phyloP scores from a whole-genome alignment of 2,888 invertebrate genomes.

The Gibbula magus region DNA sequence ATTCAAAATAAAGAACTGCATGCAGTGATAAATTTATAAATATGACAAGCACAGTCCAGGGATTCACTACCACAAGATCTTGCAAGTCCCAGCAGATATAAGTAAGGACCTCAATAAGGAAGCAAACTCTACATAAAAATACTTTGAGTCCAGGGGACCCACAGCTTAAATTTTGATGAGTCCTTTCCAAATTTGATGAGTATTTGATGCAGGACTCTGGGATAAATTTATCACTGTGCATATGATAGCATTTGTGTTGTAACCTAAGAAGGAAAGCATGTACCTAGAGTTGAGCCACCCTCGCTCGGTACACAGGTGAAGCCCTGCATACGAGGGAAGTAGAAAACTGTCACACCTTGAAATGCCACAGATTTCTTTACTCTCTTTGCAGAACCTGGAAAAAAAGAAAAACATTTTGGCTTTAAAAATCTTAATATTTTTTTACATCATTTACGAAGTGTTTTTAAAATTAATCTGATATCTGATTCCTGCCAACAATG shows the following conservation, averaged over 20 bases:
- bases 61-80: no score
- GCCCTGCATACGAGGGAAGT: constrained; percentile 88
- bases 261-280: constrained; percentile 15
- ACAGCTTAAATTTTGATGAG: no score
- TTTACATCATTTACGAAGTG: no score
- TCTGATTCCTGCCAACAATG: no score
- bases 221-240: no score
- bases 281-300: constrained; percentile 82
- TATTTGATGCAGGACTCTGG: no score
- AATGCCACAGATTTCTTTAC: constrained; percentile 88
- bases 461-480: no score
- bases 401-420: constrained; percentile 40
- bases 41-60: no score
- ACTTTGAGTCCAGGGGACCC: no score
- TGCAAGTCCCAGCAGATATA: neutral
- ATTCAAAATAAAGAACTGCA: neutral
- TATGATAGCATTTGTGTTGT: neutral
- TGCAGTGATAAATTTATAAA: no score
- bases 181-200: no score
- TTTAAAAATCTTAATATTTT: neutral
- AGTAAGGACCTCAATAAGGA: neutral
- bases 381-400: constrained; percentile 51
- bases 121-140: no score
- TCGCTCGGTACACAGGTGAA: constrained; percentile 78
- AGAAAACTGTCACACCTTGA: constrained; percentile 93